Percentiles rank a stretch among this genome's conserved stretches.
phyloP scores from a whole-genome alignment of 35 echinoderm and acorn worm species.

The Lytechinus pictus region DNA sequence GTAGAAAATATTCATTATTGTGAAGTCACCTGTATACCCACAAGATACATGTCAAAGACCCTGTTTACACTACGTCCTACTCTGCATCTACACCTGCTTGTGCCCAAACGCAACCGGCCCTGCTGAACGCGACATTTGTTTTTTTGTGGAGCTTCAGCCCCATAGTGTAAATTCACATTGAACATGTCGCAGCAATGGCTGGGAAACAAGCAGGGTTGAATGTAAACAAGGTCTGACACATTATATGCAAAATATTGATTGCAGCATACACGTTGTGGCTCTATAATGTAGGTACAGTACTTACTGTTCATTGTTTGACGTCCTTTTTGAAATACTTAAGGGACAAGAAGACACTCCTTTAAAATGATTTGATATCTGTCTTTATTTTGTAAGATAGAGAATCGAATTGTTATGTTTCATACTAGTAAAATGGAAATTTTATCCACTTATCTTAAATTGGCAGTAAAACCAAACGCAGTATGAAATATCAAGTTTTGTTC shows the following conservation, averaged over 20 bases:
- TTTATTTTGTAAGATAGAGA: background rate
- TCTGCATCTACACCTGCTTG: no score
- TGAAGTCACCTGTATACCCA: background rate
- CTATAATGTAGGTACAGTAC: background rate
- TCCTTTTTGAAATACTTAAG: conserved; percentile 39
- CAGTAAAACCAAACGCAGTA: no score
- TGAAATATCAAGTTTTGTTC: no score
- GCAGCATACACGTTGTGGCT: background rate
- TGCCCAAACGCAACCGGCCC: no score
- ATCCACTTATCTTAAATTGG: no score
- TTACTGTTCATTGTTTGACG: conserved; percentile 32
- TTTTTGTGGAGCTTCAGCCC: no score
- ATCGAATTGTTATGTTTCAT: background rate
- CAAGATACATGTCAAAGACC: background rate
- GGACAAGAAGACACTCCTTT: background rate
- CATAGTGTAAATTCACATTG: no score
- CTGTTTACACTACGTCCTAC: no score
- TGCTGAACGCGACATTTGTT: no score
- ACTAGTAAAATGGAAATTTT: no score
- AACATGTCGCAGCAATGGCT: no score
- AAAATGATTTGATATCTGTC: background rate
- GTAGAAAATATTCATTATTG: background rate
- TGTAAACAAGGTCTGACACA: background rate
- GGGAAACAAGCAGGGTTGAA: no score
- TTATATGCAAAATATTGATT: background rate